phyloP scores from a whole-genome alignment of 1,140 invertebrate genomes.

The Brachionus manjavacas region DNA sequence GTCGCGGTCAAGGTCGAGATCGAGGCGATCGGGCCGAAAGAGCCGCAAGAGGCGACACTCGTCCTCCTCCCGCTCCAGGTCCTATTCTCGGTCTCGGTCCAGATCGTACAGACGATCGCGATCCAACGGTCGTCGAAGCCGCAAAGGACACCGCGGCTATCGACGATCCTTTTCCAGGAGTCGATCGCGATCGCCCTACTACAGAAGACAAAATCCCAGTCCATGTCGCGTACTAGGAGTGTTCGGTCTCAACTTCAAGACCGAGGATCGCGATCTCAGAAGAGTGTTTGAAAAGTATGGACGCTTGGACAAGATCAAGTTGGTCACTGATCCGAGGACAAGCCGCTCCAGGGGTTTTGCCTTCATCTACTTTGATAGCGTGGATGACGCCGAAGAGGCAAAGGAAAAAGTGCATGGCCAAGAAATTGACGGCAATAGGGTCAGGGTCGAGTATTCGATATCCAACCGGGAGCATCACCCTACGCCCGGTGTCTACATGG shows the following conservation, averaged over 20 bases:
- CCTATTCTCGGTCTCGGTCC: not conserved
- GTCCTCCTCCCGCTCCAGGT: not conserved
- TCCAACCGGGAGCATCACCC: conserved; percentile 94
- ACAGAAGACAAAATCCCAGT: conserved; percentile 67
- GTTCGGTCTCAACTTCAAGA: conserved; percentile 86
- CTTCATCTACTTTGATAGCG: conserved; percentile 86
- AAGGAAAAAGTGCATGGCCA: conserved; percentile 87
- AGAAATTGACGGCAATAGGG: conserved; percentile 84
- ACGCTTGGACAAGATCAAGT: conserved; percentile 81
- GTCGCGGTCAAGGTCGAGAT: not conserved
- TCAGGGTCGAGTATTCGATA: conserved; percentile 92
- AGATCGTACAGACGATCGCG: not conserved
- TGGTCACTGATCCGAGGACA: conserved; percentile 91
- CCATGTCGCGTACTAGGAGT: conserved; percentile 84
- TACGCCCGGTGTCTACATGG: conserved; percentile 95
- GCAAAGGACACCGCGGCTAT: not conserved
- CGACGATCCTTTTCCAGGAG: not conserved
- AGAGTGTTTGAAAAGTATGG: conserved; percentile 89
- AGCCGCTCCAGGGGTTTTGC: conserved; percentile 88
- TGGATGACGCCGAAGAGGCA: conserved; percentile 84
- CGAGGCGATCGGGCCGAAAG: not conserved
- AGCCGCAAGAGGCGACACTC: conserved; percentile 2
- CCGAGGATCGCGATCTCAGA: conserved; percentile 83
- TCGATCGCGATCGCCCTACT: not conserved
- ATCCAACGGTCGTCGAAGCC: not conserved